Evolutionary conservation across 2,888 invertebrate species (phyloP), one percentile per base, ranked within the genome.

Genomic region (Tetheella fluctuosa): DNA sequence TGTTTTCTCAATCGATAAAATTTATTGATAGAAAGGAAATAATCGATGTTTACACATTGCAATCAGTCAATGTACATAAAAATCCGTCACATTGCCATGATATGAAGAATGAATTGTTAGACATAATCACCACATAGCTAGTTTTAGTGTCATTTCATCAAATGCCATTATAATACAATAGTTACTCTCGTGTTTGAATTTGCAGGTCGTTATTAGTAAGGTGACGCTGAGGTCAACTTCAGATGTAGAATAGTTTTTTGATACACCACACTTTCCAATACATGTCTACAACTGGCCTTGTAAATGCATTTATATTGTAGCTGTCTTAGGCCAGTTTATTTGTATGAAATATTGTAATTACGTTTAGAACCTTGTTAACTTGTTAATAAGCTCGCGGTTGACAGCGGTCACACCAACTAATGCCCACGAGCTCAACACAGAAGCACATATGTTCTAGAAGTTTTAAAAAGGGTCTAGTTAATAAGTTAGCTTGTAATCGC

Each of bases 201-300:
- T 93, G 82, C 93, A 93, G 93, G 93, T 93, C 93, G 93, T 87
- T 93, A 91, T 92, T 93, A 93, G 87, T 90, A 89, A 88, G 84
- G 86, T 82, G 91, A 84, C 74, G 92, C 88, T 85, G 90, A 85
- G 79, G 78, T 48, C 86, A 77, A 71, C 89, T 84, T 79, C 88
- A 85, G 84, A 85, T 78, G 80, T 88, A 80, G 34, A 55, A 15
- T 78, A 80, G 86, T 85, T 76, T 88, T 89, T 91, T 85, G 83
- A 85, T 85, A 85, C 88, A 73, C 59, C 74, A 81, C 84, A 80
- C 78, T 83, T 72, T 81, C 83, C 82, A 80, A 80, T 79, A 77
- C n/a, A 80, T 84, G 80, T 78, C 79, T 78, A 74, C 48, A 42
- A 3, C 79, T 80, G 88, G 88, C 84, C 83, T 79, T 81, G 79